Percentiles rank a stretch among this genome's conserved stretches.
These are phyloP conservation scores for Gavialis gangeticus DNA, from an alignment of 2,113 vertebrate species.

Conservation along the genomic window DNA sequence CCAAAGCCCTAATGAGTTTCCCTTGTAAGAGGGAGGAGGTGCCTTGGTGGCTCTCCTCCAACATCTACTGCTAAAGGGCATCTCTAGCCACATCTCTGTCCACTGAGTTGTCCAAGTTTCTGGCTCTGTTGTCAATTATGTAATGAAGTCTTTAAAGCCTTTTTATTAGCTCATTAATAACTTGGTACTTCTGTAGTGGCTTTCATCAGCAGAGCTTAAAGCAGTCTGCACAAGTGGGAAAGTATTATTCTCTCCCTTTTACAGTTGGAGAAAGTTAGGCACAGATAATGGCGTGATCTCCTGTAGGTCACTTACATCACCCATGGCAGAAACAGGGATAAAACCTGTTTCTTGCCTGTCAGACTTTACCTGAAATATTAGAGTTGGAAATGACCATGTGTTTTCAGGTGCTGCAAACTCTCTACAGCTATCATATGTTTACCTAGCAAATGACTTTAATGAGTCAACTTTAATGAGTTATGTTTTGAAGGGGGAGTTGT, in stretches of 20 bases:
- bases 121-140: fast-evolving
- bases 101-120: fast-evolving
- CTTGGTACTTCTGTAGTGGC: neutral
- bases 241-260: neutral
- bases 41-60: conserved; percentile 13
- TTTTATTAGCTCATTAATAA: neutral
- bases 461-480: neutral
- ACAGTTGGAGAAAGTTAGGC: neutral
- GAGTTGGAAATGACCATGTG: neutral
- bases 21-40: conserved; percentile 35
- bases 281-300: neutral
- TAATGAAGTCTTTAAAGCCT: neutral
- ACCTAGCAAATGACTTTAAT: neutral
- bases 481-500: neutral
- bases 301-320: no score
- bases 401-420: fast-evolving
- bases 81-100: neutral
- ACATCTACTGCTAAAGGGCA: conserved; percentile 25
- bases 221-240: neutral
- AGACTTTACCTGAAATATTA: neutral
- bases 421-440: neutral
- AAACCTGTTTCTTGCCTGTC: neutral
- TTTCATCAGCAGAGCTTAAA: neutral
- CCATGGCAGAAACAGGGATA: neutral
- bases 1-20: conserved; percentile 49